Evolutionary conservation across 1,140 invertebrate species (phyloP).

Genomic region (Drosophila nikananu): DNA sequence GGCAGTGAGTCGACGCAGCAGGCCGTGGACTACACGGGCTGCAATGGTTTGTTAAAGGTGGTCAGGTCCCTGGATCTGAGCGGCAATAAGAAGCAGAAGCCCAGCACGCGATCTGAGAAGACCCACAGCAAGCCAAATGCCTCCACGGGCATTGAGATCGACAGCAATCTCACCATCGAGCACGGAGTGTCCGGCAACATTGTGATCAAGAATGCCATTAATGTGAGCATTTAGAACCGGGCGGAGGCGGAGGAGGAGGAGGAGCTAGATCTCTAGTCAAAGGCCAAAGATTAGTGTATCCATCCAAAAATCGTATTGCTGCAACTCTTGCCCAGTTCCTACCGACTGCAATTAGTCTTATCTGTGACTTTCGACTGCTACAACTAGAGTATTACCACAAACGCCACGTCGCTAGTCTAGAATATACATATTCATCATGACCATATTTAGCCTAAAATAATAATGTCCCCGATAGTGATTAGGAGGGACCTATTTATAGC

Average conservation of each 20-base stretch:
- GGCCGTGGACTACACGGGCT: slow-evolving; percentile 75
- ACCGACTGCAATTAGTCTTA: slow-evolving; percentile 33
- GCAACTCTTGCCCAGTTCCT: slow-evolving; percentile 53
- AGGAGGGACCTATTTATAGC: slow-evolving; percentile 13
- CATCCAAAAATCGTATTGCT: slow-evolving; percentile 5
- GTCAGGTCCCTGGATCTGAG: slow-evolving; percentile 68
- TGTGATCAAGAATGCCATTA: slow-evolving; percentile 80
- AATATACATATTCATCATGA: slow-evolving; percentile 15
- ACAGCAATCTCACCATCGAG: slow-evolving; percentile 62
- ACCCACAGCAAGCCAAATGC: slow-evolving; percentile 2
- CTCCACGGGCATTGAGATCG: slow-evolving; percentile 48
- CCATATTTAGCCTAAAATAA: slow-evolving; percentile 6
- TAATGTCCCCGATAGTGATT: slow-evolving; percentile 15
- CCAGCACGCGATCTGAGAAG: slow-evolving; percentile 28
- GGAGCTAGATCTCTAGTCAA: slow-evolving; percentile 38
- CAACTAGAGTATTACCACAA: slow-evolving; percentile 35
- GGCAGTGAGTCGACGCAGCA: slow-evolving; percentile 70
- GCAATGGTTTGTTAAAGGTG: slow-evolving; percentile 77
- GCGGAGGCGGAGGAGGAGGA: neutral
- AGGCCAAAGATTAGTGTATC: slow-evolving; percentile 47
- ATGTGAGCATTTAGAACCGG: slow-evolving; percentile 65
- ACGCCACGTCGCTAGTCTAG: slow-evolving; percentile 29
- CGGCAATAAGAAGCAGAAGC: slow-evolving; percentile 28
- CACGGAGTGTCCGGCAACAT: slow-evolving; percentile 71
- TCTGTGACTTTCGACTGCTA: slow-evolving; percentile 35